Evolutionary conservation across 2,888 invertebrate genomes (phyloP).

Genomic region (Theretra japonica): DNA sequence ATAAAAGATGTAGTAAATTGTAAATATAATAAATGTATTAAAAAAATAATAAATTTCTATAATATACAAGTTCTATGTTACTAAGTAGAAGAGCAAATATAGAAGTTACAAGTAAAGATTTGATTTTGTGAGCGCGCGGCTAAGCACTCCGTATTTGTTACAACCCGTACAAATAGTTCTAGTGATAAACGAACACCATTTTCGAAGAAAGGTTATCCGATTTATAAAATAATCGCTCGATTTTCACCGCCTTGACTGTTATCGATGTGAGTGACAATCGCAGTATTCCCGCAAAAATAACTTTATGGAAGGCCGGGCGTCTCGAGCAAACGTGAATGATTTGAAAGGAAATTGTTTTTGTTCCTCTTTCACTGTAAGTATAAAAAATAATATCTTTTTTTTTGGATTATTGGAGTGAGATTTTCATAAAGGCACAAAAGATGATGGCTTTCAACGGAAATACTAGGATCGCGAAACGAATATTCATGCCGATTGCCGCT

Average conservation of each 20-base stretch:
- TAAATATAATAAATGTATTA: no score
- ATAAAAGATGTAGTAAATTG: no score
- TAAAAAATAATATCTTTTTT: conserved; percentile 20
- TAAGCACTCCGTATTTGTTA: conserved; percentile 7
- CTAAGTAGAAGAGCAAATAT: background rate
- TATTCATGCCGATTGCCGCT: no score
- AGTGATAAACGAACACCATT: conserved; percentile 13
- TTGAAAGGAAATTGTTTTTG: conserved; percentile 28
- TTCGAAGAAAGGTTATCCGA: conserved; percentile 8
- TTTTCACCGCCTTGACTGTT: conserved; percentile 20
- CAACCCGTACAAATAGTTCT: background rate
- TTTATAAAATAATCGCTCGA: conserved; percentile 22
- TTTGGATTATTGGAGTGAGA: background rate
- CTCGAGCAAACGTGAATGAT: conserved; percentile 23
- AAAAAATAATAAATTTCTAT: no score
- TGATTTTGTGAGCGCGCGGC: background rate
- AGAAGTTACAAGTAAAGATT: background rate
- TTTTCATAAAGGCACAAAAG: background rate
- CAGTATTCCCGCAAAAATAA: conserved; percentile 24
- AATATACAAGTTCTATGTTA: background rate
- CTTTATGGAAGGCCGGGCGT: background rate
- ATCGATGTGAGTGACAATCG: conserved; percentile 23
- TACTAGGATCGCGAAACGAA: no score
- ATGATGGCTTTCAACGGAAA: background rate
- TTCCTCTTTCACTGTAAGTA: conserved; percentile 2